These are phyloP conservation scores for Eriosoma lanigerum DNA, from an alignment of 1,140 invertebrate species.

Conservation along the genomic window DNA sequence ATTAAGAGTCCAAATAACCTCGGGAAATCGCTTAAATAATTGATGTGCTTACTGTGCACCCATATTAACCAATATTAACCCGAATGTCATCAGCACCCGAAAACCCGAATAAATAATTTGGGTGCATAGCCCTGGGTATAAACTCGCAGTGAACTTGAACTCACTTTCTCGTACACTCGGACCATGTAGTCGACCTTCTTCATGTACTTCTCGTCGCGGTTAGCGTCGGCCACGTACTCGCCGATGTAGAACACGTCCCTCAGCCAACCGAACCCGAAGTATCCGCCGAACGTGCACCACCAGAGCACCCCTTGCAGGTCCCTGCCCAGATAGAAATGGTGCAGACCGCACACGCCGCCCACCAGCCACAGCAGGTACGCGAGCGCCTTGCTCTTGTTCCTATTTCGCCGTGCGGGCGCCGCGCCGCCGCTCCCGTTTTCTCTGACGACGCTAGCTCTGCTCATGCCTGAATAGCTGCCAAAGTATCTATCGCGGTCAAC, in stretches of 20 bases:
- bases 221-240: slow-evolving; percentile 83
- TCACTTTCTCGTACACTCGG: slow-evolving; percentile 67
- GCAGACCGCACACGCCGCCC: slow-evolving; percentile 82
- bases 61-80: no score
- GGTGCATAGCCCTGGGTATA: no score
- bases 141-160: no score
- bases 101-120: no score
- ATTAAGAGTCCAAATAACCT: no score
- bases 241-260: slow-evolving; percentile 83
- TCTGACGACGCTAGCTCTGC: background rate
- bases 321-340: slow-evolving; percentile 86
- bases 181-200: slow-evolving; percentile 68
- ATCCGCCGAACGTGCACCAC: slow-evolving; percentile 83
- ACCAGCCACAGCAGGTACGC: slow-evolving; percentile 84
- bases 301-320: slow-evolving; percentile 90
- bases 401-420: background rate
- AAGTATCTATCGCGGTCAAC: no score
- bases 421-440: background rate
- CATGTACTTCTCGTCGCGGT: slow-evolving; percentile 73
- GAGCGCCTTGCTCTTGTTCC: slow-evolving; percentile 71
- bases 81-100: no score
- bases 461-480: background rate
- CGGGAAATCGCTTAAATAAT: no score
- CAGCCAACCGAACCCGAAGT: slow-evolving; percentile 82
- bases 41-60: no score